Evolutionary conservation across 1,140 invertebrate species (phyloP).

Genomic region (Drosophila watanabei): DNA sequence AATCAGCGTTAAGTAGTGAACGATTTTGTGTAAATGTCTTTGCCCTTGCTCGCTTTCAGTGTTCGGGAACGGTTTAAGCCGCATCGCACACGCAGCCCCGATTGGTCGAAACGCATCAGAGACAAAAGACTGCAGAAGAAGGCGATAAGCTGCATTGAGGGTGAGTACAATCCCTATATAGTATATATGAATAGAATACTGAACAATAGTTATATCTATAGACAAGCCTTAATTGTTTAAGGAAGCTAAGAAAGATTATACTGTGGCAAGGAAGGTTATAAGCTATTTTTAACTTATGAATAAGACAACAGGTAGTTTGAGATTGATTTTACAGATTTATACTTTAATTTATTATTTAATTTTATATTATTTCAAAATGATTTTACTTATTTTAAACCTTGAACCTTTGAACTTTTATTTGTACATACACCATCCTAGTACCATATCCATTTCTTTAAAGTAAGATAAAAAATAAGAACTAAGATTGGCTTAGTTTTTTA

Average conservation of each 20-base stretch:
- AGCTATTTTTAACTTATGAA: neutral
- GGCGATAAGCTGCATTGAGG: slow-evolving; percentile 80
- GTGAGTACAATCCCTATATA: slow-evolving; percentile 42
- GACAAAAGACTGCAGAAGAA: slow-evolving; percentile 86
- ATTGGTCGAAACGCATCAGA: slow-evolving; percentile 86
- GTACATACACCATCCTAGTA: too few relatives aligned
- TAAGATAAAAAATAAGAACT: neutral
- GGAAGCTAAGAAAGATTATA: slow-evolving; percentile 17
- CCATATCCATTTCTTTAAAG: neutral
- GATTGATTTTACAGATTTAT: neutral
- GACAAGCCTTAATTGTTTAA: neutral
- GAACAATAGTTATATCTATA: neutral
- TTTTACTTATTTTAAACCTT: neutral
- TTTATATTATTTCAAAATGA: too few relatives aligned
- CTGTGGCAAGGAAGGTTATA: neutral
- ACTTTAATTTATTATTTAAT: too few relatives aligned
- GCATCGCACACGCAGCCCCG: slow-evolving; percentile 82
- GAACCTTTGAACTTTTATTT: too few relatives aligned
- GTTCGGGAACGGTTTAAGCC: slow-evolving; percentile 85
- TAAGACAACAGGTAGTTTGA: neutral
- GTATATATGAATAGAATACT: neutral
- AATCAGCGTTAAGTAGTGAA: slow-evolving; percentile 5
- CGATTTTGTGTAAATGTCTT: slow-evolving; percentile 5
- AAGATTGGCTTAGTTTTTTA: neutral
- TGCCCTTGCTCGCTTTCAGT: slow-evolving; percentile 63